A percentile compares a stretch with the other conserved stretches of the same genome.
Conservation (phyloP, 2,888 invertebrate genomes). For the Cantharis nigra region DNA sequence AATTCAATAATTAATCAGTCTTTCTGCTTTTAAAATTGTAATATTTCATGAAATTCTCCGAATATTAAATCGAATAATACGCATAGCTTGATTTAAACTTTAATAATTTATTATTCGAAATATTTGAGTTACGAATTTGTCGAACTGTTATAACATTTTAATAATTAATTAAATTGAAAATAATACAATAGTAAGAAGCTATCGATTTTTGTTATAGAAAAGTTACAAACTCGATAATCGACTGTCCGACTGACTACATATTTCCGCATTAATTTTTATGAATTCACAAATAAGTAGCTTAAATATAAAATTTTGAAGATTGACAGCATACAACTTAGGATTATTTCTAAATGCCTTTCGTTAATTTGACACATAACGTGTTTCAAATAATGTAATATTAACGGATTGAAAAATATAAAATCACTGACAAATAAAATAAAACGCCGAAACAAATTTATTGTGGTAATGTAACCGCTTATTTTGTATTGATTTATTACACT, state of each 20-base stretch:
- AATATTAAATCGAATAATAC: background rate
- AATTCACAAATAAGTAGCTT: background rate
- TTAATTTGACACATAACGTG: background rate
- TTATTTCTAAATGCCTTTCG: background rate
- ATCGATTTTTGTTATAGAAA: background rate
- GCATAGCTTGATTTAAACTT: background rate
- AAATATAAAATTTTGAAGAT: background rate
- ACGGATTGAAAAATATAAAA: background rate
- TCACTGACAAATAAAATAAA: background rate
- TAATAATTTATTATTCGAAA: background rate
- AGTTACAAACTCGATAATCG: background rate
- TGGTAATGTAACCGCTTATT: slow-evolving; percentile 2
- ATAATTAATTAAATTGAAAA: background rate
- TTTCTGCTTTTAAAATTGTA: background rate
- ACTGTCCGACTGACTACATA: background rate
- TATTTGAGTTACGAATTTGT: background rate
- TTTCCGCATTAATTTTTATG: background rate
- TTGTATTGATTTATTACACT: background rate
- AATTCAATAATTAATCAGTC: background rate
- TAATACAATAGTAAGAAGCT: background rate
- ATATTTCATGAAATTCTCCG: background rate
- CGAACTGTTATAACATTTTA: background rate
- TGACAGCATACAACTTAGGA: background rate
- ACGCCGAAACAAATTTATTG: background rate
- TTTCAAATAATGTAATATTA: background rate